Conservation (phyloP, 2,888 invertebrate species). For the Tetragnatha montana region DNA sequence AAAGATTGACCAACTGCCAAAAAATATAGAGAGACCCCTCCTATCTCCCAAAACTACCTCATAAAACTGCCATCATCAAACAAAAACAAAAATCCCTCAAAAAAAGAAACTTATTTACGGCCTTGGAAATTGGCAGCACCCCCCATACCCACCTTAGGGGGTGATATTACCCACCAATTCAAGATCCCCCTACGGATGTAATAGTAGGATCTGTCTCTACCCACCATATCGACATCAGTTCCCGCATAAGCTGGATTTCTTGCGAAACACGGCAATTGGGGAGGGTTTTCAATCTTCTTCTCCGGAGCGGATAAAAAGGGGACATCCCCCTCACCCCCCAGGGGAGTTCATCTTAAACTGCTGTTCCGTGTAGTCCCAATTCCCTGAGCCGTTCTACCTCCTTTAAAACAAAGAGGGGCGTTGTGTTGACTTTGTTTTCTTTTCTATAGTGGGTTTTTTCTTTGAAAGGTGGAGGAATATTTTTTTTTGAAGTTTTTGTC, state of each 20-base stretch:
- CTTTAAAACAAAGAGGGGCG: not conserved
- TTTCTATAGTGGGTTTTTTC: not conserved
- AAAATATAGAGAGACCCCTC: too few species aligned
- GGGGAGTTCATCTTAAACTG: not conserved
- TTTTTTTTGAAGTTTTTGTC: not conserved
- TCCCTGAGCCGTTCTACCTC: not conserved
- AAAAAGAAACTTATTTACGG: too few species aligned
- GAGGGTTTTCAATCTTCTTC: not conserved
- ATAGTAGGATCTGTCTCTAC: not conserved
- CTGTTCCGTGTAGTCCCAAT: not conserved
- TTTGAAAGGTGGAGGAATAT: not conserved
- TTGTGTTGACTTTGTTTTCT: not conserved
- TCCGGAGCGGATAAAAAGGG: not conserved
- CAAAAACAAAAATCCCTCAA: too few species aligned
- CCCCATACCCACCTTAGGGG: too few species aligned
- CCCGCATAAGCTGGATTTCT: not conserved
- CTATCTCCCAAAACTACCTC: too few species aligned
- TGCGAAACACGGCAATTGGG: not conserved
- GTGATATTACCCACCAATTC: too few species aligned
- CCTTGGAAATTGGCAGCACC: too few species aligned
- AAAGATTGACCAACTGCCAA: too few species aligned
- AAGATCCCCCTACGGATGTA: not conserved
- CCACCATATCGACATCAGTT: not conserved
- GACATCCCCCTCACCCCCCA: not conserved
- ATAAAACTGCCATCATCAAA: too few species aligned